Percentiles rank a stretch among this genome's conserved stretches.
Evolutionary conservation across 2,888 invertebrate genomes (phyloP).

Genomic region (Ptychoptera contaminata): DNA sequence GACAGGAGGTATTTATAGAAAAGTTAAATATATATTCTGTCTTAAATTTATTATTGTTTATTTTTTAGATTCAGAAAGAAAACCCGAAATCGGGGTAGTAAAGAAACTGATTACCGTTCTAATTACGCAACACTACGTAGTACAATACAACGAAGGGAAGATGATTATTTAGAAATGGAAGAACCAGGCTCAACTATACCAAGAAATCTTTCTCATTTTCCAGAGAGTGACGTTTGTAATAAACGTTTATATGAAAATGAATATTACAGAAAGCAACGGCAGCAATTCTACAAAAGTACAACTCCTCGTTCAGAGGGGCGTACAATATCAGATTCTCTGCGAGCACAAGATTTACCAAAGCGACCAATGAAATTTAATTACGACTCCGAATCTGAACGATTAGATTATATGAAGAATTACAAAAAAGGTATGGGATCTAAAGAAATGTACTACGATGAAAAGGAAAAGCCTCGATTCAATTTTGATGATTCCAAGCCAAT

Average conservation of each 20-base stretch:
- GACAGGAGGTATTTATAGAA: conserved; percentile 33
- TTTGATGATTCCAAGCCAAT: too few species aligned
- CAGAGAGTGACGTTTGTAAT: neutral
- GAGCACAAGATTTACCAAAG: neutral
- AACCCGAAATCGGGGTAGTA: conserved; percentile 30
- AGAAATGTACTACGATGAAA: too few species aligned
- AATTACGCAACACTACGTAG: conserved; percentile 12
- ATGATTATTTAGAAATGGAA: conserved; percentile 26
- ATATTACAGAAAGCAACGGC: conserved; percentile 5
- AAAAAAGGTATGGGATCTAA: too few species aligned
- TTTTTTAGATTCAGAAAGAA: conserved; percentile 29
- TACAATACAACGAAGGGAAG: conserved; percentile 21
- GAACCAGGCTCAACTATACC: conserved; percentile 7
- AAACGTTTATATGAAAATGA: neutral
- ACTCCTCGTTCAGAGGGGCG: conserved; percentile 6
- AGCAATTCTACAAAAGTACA: conserved; percentile 2
- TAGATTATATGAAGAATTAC: neutral
- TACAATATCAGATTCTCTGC: conserved; percentile 1
- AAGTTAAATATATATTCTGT: neutral
- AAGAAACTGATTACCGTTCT: conserved; percentile 25
- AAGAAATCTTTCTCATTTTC: neutral
- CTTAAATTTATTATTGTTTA: neutral
- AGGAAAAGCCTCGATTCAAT: too few species aligned
- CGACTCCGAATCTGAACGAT: conserved; percentile 1
- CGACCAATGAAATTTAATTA: neutral